Evolutionary conservation across 2,797 vertebrate genomes (phyloP), one percentile per base, ranked within the genome.

Genomic region (Cryptoprocta ferox): DNA sequence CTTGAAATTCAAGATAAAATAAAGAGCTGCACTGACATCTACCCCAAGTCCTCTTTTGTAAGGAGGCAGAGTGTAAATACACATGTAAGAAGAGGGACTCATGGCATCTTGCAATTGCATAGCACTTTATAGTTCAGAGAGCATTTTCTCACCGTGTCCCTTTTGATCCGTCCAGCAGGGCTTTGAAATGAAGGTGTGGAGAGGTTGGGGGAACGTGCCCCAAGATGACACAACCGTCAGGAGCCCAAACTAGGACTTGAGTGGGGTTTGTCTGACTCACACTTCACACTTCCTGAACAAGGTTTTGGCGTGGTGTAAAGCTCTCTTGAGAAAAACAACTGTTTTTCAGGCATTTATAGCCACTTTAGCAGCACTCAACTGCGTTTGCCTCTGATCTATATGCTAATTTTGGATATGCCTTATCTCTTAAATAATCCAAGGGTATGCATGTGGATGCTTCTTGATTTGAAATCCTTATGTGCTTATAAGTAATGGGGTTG

Each of bases 401-500:
- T 73, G 82, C 93, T 97, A 87, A 89, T 95, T 93, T 78, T 26
- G 28, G 86, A 75, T 68, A 37, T 0, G 1, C 56, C 50, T 94
- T 56, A 14, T 91, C 66, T 85, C 82, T 88, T 83, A 71, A 89
- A n/a, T 94, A 95, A 96, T 79, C 86, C 86, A 18, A 66, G 63
- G n/a, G 15, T 66, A 2, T 15, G 45, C 50, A 37, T 37, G 73
- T 15, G 45, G 39, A 56, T 81, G 84, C 37, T 78, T 50, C 82
- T 85, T 68, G 82, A 65, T 50, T 68, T 91, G 68, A 93, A 89
- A 90, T 50, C 81, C 70, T 45, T 39, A 5, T 28, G 70, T 50
- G 70, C 75, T 89, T 75, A 50, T 70, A 63, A 59, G 8, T 59
- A 71, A 81, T 18, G 70, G 88, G 10, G 42, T 39, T 89, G 50